Base-by-base conservation (phyloP, 1,140 invertebrate species). In the Phenacoccus solenopsis region DNA sequence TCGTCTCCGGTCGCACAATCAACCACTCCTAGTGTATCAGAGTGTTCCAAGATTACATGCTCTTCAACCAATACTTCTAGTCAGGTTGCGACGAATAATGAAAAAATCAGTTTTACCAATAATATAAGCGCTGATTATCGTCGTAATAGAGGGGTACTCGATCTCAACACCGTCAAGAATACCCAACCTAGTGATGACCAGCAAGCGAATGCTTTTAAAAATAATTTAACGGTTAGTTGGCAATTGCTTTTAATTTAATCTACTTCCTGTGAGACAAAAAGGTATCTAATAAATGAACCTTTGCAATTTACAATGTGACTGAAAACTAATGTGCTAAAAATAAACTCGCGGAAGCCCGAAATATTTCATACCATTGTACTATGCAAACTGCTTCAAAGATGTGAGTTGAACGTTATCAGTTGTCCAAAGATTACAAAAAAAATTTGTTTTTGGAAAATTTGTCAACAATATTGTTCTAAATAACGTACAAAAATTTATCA, bases 1-100 rank as follows among this genome's bases (percentile, higher is more conserved):
- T 4, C 59, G 10, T 64, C 59, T 64, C n/a, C 32, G n/a, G 59
- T 64, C 25, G 59, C 59, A 25, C 59, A 64, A 64, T 38, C 32
- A 38, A 2, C 59, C 12, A 1, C 9, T 13, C 2, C 22, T 24
- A 24, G 20, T 10, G 59, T 64, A 22, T 10, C 4, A 16, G 2
- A 20, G 59, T 9, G 12, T 9, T 4, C 16, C 9, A 64, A 64
- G 12, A 3, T 16, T 64, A 24, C 59, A 3, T 10, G 2, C 21
- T 24, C 2, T 27, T 9, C 59, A 24, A 22, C 10, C 2, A 64
- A 24, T 5, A 10, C 21, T 64, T 64, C 59, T 64, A 64, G 59
- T 64, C 59, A 64, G 25, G 4, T 20, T 64, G 4, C 25, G 4
- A 9, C 9, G 22, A 64, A 27, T 24, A 10, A 9, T 10, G 25